Evolutionary conservation across 1,140 invertebrate species (phyloP).

Genomic region (Apis laboriosa): DNA sequence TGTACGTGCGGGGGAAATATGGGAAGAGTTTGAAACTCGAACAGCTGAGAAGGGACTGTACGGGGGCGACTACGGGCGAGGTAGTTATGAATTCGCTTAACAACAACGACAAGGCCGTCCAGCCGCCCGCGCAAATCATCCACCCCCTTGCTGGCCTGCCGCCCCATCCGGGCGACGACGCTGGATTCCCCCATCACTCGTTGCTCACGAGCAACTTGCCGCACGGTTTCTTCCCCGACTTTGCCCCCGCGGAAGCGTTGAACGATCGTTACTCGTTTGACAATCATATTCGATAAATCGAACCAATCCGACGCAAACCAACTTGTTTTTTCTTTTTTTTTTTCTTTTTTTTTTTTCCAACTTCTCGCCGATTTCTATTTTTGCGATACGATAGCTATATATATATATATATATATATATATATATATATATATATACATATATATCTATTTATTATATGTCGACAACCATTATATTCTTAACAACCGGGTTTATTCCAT

Average conservation of each 20-base stretch:
- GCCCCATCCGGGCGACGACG: conserved; percentile 69
- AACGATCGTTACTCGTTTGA: conserved; percentile 15
- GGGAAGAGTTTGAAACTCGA: conserved; percentile 94
- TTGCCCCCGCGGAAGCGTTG: conserved; percentile 81
- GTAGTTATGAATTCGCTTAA: conserved; percentile 86
- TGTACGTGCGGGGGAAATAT: conserved; percentile 96
- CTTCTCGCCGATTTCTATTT: neutral
- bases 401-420: no score
- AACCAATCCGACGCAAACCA: no score
- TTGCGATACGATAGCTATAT: neutral
- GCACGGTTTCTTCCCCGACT: conserved; percentile 90
- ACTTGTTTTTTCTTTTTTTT: no score
- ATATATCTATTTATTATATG: neutral
- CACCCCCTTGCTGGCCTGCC: conserved; percentile 68
- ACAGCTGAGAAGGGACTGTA: conserved; percentile 92
- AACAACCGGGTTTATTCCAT: neutral
- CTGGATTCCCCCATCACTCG: conserved; percentile 83
- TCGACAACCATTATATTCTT: no score
- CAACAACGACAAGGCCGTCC: conserved; percentile 85
- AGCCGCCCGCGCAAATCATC: conserved; percentile 80
- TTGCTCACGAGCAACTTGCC: conserved; percentile 81
- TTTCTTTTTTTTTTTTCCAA: neutral
- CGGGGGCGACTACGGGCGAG: conserved; percentile 85
- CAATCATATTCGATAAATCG: neutral
- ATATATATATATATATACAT: neutral